Evolutionary conservation across 2,888 invertebrate species (phyloP).

Genomic region (Poecilobothrus nobilitatus): DNA sequence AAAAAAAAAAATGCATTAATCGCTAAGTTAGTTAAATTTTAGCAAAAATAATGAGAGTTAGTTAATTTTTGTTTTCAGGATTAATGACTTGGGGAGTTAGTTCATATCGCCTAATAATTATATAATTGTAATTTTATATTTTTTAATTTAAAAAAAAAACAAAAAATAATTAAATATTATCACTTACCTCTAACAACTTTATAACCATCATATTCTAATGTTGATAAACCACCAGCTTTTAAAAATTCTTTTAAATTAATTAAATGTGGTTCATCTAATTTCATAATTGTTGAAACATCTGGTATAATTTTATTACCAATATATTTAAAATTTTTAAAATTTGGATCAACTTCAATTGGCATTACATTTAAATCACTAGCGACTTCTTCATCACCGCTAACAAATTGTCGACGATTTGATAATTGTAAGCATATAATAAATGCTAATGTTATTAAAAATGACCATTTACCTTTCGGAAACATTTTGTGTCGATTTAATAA

Average conservation of each 20-base stretch:
- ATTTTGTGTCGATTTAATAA: conserved; percentile 2
- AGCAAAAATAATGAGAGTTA: too few species aligned
- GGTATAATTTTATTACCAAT: conserved; percentile 41
- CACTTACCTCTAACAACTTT: conserved; percentile 37
- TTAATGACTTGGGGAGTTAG: too few species aligned
- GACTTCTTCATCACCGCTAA: conserved; percentile 9
- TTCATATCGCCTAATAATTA: too few species aligned
- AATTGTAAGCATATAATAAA: not conserved
- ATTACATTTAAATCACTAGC: not conserved
- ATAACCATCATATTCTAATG: conserved; percentile 40
- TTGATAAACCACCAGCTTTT: conserved; percentile 32
- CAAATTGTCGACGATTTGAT: not conserved
- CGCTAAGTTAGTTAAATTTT: too few species aligned
- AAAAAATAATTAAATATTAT: too few species aligned
- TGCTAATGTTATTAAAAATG: not conserved
- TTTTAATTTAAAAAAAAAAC: too few species aligned
- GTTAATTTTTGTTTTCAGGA: too few species aligned
- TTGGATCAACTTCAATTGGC: conserved; percentile 33
- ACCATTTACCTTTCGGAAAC: not conserved
- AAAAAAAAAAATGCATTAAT: too few species aligned
- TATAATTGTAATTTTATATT: too few species aligned
- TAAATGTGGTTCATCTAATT: conserved; percentile 16
- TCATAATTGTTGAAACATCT: conserved; percentile 27
- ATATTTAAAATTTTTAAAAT: conserved; percentile 38
- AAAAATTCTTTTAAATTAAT: conserved; percentile 18